Percentiles rank a stretch among this genome's conserved stretches.
Conservation (phyloP, 2,888 invertebrate species). For the Flexamia atlantica region DNA sequence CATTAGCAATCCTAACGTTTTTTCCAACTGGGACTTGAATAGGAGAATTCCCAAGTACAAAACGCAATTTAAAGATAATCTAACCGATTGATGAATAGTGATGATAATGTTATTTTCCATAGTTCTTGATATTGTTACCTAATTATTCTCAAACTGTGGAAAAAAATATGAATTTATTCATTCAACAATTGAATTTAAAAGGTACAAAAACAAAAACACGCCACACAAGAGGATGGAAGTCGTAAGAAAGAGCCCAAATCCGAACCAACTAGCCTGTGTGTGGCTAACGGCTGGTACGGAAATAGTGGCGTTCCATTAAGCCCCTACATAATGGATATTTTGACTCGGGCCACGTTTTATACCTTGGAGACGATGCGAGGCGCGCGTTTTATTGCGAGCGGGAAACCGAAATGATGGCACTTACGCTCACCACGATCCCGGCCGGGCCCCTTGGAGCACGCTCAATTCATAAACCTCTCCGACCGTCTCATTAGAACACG, state of each 20-base stretch:
- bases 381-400: slow-evolving; percentile 49
- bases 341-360: slow-evolving; percentile 54
- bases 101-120: too few relatives aligned
- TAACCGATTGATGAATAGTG: too few relatives aligned
- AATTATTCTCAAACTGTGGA: too few relatives aligned
- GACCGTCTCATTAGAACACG: not conserved
- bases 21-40: too few relatives aligned
- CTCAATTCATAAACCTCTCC: slow-evolving; percentile 52
- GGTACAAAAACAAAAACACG: too few relatives aligned
- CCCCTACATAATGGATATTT: slow-evolving; percentile 57
- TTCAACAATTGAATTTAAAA: too few relatives aligned
- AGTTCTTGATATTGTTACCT: too few relatives aligned
- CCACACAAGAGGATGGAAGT: too few relatives aligned
- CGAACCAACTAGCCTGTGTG: slow-evolving; percentile 1
- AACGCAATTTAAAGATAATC: too few relatives aligned
- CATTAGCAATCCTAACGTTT: too few relatives aligned
- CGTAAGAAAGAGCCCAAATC: not conserved
- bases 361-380: slow-evolving; percentile 22
- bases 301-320: slow-evolving; percentile 54
- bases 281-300: slow-evolving; percentile 16
- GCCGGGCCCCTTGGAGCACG: slow-evolving; percentile 30
- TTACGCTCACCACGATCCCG: not conserved
- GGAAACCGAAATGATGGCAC: slow-evolving; percentile 54
- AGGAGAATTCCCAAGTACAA: too few relatives aligned
- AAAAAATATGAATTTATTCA: too few relatives aligned